Conservation (phyloP, 2,888 invertebrate species). For the Drosophila recens region DNA sequence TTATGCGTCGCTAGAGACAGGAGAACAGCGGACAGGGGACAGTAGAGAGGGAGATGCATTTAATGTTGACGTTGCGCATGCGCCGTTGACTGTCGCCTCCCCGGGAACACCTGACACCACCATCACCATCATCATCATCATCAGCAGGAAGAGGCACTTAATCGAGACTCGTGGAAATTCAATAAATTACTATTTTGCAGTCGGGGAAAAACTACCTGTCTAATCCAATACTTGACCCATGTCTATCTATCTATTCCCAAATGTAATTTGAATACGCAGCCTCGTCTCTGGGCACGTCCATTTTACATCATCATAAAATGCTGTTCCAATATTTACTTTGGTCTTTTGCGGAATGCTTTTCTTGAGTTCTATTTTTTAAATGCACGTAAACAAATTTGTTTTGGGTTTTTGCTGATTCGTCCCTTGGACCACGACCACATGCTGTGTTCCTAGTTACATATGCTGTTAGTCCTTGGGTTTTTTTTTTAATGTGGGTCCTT, state of each 20-base stretch:
- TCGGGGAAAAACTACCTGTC: conserved; percentile 29
- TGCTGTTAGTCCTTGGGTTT: conserved; percentile 40
- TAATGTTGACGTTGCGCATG: conserved; percentile 65
- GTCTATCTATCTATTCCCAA: conserved; percentile 1
- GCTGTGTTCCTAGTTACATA: conserved; percentile 53
- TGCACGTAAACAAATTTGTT: conserved; percentile 70
- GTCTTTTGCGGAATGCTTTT: conserved; percentile 53
- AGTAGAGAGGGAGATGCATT: conserved; percentile 18
- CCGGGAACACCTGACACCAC: conserved; percentile 56
- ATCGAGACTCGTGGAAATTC: conserved; percentile 72
- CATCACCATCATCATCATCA: conserved; percentile 1
- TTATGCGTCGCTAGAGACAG: conserved; percentile 57
- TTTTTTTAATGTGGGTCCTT: conserved; percentile 47
- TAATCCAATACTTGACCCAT: conserved; percentile 29
- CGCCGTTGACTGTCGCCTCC: conserved; percentile 43
- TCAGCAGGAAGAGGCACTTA: conserved; percentile 27
- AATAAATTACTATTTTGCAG: conserved; percentile 24
- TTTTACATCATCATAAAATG: conserved; percentile 49
- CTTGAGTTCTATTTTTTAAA: conserved; percentile 16
- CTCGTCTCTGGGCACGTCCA: conserved; percentile 38
- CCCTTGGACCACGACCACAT: conserved; percentile 57
- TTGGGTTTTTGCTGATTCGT: conserved; percentile 43
- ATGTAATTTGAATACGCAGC: conserved; percentile 66
- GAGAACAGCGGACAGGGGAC: not conserved
- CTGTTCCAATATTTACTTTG: conserved; percentile 55